A percentile compares a stretch with the other conserved stretches of the same genome.
phyloP scores from a whole-genome alignment of 2,888 invertebrate genomes.

The Thereva nobilitata region DNA sequence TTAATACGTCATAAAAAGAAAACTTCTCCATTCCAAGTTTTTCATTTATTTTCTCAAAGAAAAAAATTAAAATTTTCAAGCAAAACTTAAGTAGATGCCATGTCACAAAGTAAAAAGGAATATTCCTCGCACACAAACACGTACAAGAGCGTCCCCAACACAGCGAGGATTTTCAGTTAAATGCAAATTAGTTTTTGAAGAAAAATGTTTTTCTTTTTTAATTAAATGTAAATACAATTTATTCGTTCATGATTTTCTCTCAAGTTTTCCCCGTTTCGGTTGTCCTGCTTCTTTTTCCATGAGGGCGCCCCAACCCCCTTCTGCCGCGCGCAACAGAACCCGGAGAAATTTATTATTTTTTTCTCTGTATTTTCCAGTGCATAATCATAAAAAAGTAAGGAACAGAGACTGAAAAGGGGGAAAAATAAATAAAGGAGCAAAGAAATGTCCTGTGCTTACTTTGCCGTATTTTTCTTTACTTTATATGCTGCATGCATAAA shows the following conservation, averaged over 20 bases:
- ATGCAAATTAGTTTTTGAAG: conserved; percentile 36
- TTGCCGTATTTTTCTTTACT: conserved; percentile 26
- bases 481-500: conserved; percentile 34
- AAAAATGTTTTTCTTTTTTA: conserved; percentile 37
- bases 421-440: conserved; percentile 31
- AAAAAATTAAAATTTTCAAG: too few relatives aligned
- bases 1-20: too few relatives aligned
- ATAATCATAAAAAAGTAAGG: conserved; percentile 25
- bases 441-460: conserved; percentile 10
- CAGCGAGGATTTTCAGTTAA: conserved; percentile 21
- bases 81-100: too few relatives aligned
- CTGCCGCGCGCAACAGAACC: not conserved
- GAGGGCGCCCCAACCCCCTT: not conserved
- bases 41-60: too few relatives aligned
- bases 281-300: not conserved
- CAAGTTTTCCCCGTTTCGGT: conserved; percentile 13
- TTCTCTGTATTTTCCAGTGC: conserved; percentile 28
- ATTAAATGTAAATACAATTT: conserved; percentile 38
- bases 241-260: conserved; percentile 30
- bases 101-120: too few relatives aligned
- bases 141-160: not conserved
- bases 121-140: too few relatives aligned
- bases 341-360: conserved; percentile 29
- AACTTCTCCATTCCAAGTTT: too few relatives aligned
- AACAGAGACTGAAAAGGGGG: not conserved